Conservation (phyloP, 2,797 vertebrate species). For the Balearica regulorum region DNA sequence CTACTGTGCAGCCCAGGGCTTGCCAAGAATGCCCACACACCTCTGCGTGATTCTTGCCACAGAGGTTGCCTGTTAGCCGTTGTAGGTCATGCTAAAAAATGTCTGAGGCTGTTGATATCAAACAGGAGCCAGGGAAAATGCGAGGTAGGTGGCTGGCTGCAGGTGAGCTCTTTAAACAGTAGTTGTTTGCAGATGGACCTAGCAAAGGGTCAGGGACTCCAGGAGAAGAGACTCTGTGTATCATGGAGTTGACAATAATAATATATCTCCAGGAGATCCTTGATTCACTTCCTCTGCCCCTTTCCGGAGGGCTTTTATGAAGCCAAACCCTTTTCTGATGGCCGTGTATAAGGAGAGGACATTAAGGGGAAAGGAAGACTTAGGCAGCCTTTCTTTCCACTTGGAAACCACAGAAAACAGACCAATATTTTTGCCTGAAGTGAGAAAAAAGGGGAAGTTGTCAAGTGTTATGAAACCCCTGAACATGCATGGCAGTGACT, state of each 20-base stretch:
- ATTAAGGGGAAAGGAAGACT: background rate
- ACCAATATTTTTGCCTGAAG: background rate
- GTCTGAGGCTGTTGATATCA: background rate
- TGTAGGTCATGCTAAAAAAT: background rate
- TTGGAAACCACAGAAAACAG: background rate
- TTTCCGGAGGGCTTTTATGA: background rate
- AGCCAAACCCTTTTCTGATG: background rate
- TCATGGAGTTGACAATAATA: background rate
- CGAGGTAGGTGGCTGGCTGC: background rate
- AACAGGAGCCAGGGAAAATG: background rate
- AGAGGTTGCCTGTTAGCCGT: background rate
- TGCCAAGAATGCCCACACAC: background rate
- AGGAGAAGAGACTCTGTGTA: background rate
- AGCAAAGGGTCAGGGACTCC: background rate
- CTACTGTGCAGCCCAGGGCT: background rate
- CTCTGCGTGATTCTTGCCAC: background rate
- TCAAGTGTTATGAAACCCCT: background rate
- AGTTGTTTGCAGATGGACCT: background rate
- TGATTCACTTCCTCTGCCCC: background rate
- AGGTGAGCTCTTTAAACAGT: background rate
- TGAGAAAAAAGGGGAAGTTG: background rate
- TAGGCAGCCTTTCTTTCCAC: background rate
- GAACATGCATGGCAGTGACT: background rate
- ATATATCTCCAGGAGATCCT: background rate
- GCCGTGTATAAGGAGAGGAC: background rate